Base-by-base conservation (phyloP, 2,113 vertebrate genomes). In the Periophthalmus modestus region DNA sequence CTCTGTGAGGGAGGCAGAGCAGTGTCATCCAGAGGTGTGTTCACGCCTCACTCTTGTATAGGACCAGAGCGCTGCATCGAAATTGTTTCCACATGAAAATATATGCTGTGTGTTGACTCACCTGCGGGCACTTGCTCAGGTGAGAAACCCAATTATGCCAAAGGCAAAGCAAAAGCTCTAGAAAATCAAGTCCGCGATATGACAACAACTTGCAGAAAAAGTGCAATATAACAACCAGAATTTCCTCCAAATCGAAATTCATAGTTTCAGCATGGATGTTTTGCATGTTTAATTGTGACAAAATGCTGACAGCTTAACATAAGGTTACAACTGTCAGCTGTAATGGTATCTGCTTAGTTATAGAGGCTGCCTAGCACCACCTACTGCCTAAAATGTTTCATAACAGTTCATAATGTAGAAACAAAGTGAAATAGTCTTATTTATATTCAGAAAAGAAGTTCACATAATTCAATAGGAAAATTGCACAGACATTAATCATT, bases 121-220 rank as follows among this genome's bases (percentile, higher is more conserved):
- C 72, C 69, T 72, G 75, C 33, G 61, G 79, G 68, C 68, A 65
- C 57, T 54, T n/a, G 28, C 21, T 46, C 24, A 81, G 65, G 84
- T 85, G 80, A 82, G 80, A 82, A 84, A 86, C 55, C 78, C 77
- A 85, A 88, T 89, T 87, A 86, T 57, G 50, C 77, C 18, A 28
- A 13, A 71, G 14, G 16, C 62, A 76, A 34, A n/a, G 73, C 61
- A 73, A 46, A 48, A 80, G 52, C 55, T 72, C 57, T 24, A 57
- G 28, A 57, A 33, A 6, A 71, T 46, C 6, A n/a, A 16, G 14
- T 50, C 61, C 4, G 36, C 5, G 18, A 36, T 15, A 34, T 33
- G 59, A 59, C 13, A 14, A 28, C 24, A 62, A 62, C 14, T 15
- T 21, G 54, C 3, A 52, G 16, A 16, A 52, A 52, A 52, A 16